Conservation (phyloP, 2,797 vertebrate species). For the Enoplosus armatus region DNA sequence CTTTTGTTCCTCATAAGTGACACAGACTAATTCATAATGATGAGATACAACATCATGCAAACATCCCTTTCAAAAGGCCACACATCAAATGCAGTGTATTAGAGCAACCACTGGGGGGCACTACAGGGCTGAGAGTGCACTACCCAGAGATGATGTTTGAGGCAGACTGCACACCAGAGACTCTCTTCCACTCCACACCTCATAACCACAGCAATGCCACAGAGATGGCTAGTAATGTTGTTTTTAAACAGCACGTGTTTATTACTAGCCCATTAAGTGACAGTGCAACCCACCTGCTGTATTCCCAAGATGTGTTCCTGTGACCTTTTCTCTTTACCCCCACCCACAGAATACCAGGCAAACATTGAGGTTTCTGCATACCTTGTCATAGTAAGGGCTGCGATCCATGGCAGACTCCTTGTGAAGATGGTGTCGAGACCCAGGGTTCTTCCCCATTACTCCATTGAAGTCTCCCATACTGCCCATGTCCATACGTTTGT, state of each 20-base stretch:
- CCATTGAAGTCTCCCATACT: slow-evolving; percentile 91
- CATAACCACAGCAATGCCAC: neutral
- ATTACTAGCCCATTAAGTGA: neutral
- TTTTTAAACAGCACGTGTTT: neutral
- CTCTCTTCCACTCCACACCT: neutral
- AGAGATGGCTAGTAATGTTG: neutral
- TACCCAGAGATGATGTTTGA: neutral
- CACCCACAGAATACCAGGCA: accelerated
- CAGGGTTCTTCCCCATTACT: slow-evolving; percentile 90
- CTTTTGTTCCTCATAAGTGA: neutral
- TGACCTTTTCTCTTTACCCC: neutral
- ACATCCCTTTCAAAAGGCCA: neutral
- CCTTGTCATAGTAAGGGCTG: slow-evolving; percentile 96
- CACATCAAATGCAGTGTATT: slow-evolving; percentile 40
- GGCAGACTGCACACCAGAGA: neutral
- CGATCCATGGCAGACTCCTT: slow-evolving; percentile 96
- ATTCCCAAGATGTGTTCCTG: neutral
- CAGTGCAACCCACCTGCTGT: neutral
- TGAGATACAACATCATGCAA: neutral
- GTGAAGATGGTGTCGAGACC: slow-evolving; percentile 92
- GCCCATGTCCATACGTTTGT: slow-evolving; percentile 95
- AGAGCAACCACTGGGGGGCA: slow-evolving; percentile 68
- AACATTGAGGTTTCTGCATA: slow-evolving; percentile 47
- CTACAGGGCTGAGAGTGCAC: slow-evolving; percentile 25
- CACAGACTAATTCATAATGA: neutral